Percentiles rank a stretch among this genome's conserved stretches.
phyloP scores from a whole-genome alignment of 2,888 invertebrate species.

The Stenurella melanura region DNA sequence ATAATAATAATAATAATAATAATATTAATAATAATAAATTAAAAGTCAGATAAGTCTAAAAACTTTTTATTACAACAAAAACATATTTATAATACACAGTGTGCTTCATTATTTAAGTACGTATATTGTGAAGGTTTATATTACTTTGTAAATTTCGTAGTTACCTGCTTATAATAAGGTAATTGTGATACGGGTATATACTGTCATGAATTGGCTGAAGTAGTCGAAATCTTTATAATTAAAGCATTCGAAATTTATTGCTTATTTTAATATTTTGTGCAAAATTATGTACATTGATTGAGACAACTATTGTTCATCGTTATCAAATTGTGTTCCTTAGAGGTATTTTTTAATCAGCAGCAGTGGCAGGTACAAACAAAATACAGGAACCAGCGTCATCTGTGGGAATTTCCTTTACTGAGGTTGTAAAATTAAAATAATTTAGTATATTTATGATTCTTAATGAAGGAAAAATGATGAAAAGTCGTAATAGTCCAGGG shows the following conservation, averaged over 20 bases:
- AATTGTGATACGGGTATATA: constrained; percentile 6
- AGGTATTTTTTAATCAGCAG: background rate
- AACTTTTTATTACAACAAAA: constrained; percentile 41
- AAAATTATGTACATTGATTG: constrained; percentile 35
- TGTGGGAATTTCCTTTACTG: background rate
- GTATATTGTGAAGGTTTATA: constrained; percentile 37
- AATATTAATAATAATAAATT: too few species aligned
- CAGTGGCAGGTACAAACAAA: background rate
- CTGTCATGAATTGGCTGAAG: background rate
- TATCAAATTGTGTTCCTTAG: background rate
- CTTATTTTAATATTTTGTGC: constrained; percentile 35
- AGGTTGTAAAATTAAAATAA: background rate
- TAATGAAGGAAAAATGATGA: too few species aligned
- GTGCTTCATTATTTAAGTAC: constrained; percentile 35
- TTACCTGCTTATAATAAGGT: constrained; percentile 9
- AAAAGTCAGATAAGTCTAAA: constrained; percentile 3
- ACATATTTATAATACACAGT: constrained; percentile 30
- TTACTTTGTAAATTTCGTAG: constrained; percentile 5
- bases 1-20: too few species aligned
- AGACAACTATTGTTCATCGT: background rate
- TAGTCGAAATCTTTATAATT: background rate
- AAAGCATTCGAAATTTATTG: constrained; percentile 33
- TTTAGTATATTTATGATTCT: background rate
- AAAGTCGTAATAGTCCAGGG: too few species aligned
- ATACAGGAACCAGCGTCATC: background rate